Percentiles rank a stretch among this genome's conserved stretches.
Evolutionary conservation across 2,888 invertebrate species (phyloP).

Genomic region (Drosophila stalkeri): DNA sequence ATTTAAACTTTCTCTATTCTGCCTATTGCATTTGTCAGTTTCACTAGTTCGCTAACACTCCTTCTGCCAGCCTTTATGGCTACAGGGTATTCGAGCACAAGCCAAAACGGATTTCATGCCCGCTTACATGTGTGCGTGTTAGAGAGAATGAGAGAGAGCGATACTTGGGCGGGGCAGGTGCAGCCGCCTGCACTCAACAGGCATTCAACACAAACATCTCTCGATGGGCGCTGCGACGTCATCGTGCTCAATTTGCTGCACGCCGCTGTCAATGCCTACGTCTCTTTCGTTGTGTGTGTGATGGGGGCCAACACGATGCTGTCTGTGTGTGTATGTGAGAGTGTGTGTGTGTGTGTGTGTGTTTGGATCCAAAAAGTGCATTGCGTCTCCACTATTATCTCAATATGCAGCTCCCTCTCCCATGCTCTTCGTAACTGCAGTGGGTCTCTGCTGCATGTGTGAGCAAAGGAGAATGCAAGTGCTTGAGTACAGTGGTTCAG

Average conservation of each 20-base stretch:
- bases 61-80: neutral
- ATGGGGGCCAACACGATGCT: conserved; percentile 55
- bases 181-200: conserved; percentile 30
- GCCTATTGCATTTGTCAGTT: too few relatives aligned
- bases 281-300: conserved; percentile 65
- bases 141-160: conserved; percentile 20
- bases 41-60: neutral
- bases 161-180: conserved; percentile 55
- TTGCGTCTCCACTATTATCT: conserved; percentile 17
- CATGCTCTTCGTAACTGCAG: conserved; percentile 10
- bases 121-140: conserved; percentile 37
- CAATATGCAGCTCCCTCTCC: conserved; percentile 24
- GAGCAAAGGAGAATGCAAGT: conserved; percentile 18
- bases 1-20: too few relatives aligned
- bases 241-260: conserved; percentile 66
- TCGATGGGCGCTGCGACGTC: conserved; percentile 31
- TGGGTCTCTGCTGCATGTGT: neutral
- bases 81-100: conserved; percentile 24
- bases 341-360: conserved; percentile 16
- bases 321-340: conserved; percentile 17
- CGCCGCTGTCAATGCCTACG: conserved; percentile 68
- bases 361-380: conserved; percentile 42
- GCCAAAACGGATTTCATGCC: conserved; percentile 18
- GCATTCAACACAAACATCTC: conserved; percentile 46
- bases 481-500: conserved; percentile 14